Percentiles rank a stretch among this genome's conserved stretches.
Evolutionary conservation across 2,113 vertebrate genomes (phyloP).

Genomic region (Alligator sinensis): DNA sequence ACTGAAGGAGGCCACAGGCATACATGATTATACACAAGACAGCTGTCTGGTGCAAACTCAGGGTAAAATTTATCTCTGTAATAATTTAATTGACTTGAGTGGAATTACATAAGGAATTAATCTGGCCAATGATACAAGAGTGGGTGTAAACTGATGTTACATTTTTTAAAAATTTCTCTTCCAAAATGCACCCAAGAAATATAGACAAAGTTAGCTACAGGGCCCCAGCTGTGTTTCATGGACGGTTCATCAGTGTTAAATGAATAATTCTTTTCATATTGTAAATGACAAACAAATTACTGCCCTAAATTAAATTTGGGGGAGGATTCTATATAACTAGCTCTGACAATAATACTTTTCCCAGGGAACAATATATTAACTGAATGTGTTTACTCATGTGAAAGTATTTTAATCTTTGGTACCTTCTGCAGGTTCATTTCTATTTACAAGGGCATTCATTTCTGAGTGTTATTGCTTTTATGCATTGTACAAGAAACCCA

Average conservation of each 20-base stretch:
- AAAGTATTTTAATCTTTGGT: background rate
- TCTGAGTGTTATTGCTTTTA: background rate
- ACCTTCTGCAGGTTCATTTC: background rate
- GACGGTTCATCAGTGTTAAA: background rate
- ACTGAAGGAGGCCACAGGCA: background rate
- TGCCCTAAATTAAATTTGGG: background rate
- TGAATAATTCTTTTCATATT: background rate
- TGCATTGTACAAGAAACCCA: background rate
- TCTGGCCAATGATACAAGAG: background rate
- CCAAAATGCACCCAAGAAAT: background rate
- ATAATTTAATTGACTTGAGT: slow-evolving; percentile 6
- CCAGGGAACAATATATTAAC: background rate
- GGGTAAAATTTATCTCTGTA: background rate
- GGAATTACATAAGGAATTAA: background rate
- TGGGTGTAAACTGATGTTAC: background rate
- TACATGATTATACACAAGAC: background rate
- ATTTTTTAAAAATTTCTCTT: background rate
- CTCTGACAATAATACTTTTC: background rate
- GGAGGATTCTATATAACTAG: background rate
- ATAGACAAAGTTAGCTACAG: background rate
- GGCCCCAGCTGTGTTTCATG: background rate
- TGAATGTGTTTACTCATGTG: background rate
- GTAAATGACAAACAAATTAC: background rate
- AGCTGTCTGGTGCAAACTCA: background rate
- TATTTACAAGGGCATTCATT: background rate